Conservation (phyloP, 1,140 invertebrate species). For the Caenorhabditis elegans region DNA sequence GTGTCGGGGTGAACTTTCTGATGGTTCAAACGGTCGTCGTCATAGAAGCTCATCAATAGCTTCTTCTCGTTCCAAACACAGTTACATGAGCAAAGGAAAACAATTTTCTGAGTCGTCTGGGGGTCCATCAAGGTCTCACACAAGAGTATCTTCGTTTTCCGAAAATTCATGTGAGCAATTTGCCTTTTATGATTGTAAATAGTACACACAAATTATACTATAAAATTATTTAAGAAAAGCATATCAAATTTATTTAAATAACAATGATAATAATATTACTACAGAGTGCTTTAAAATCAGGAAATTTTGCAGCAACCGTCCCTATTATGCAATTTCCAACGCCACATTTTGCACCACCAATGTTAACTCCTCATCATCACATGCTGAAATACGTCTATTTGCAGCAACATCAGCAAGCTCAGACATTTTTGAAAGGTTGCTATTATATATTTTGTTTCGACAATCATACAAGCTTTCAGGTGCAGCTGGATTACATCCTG, state of each 20-base stretch:
- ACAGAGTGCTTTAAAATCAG: too few species aligned
- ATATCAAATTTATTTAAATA: too few species aligned
- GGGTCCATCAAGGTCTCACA: neutral
- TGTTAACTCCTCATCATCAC: neutral
- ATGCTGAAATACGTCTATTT: neutral
- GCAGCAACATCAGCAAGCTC: neutral
- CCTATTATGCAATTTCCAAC: too few species aligned
- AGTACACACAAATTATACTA: too few species aligned
- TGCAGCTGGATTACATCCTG: neutral
- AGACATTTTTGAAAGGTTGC: neutral
- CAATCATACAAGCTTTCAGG: neutral
- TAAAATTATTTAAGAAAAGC: too few species aligned
- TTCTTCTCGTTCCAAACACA: neutral
- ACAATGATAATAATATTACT: too few species aligned
- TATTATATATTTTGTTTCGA: neutral
- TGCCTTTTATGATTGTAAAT: too few species aligned
- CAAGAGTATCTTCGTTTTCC: neutral
- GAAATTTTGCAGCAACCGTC: too few species aligned
- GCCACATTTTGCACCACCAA: neutral
- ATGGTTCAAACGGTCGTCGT: neutral
- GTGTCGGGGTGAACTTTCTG: neutral
- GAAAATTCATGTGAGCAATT: neutral
- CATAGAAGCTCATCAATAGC: neutral
- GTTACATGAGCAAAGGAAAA: neutral
- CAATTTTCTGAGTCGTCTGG: neutral